A percentile compares a stretch with the other conserved stretches of the same genome.
phyloP scores from a whole-genome alignment of 2,888 invertebrate genomes.

The Cephus runcator region DNA sequence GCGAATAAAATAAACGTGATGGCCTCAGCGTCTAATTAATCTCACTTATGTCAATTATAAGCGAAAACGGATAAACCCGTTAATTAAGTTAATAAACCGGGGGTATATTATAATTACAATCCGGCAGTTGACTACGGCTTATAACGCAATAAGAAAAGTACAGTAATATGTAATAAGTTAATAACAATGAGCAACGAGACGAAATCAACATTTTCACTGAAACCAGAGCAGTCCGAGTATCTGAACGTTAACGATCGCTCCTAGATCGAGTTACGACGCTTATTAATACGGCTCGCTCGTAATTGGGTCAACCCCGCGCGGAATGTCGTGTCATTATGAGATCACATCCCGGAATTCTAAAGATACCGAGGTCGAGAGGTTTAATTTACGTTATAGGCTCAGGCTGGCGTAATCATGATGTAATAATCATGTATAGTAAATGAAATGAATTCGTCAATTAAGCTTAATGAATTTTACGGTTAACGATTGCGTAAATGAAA shows the following conservation, averaged over 20 bases:
- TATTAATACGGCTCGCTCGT: slow-evolving; percentile 31
- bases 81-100: neutral
- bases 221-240: neutral
- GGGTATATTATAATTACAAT: neutral
- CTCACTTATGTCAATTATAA: neutral
- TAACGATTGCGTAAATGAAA: neutral
- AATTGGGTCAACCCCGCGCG: slow-evolving; percentile 32
- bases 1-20: neutral
- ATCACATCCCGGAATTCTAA: slow-evolving; percentile 3
- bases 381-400: neutral
- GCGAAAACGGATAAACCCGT: neutral
- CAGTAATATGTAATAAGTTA: neutral
- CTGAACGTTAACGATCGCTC: slow-evolving; percentile 10
- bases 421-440: neutral
- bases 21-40: neutral
- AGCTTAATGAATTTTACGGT: neutral
- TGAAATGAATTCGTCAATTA: neutral
- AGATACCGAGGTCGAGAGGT: neutral
- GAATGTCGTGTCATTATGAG: slow-evolving; percentile 26
- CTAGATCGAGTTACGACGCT: slow-evolving; percentile 22
- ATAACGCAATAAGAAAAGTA: neutral
- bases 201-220: neutral
- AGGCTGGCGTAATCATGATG: neutral
- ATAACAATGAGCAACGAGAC: neutral
- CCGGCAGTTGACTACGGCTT: neutral